Percentiles rank a stretch among this genome's conserved stretches.
Conservation (phyloP, 2,113 vertebrate species). For the Atlantisia rogersi region DNA sequence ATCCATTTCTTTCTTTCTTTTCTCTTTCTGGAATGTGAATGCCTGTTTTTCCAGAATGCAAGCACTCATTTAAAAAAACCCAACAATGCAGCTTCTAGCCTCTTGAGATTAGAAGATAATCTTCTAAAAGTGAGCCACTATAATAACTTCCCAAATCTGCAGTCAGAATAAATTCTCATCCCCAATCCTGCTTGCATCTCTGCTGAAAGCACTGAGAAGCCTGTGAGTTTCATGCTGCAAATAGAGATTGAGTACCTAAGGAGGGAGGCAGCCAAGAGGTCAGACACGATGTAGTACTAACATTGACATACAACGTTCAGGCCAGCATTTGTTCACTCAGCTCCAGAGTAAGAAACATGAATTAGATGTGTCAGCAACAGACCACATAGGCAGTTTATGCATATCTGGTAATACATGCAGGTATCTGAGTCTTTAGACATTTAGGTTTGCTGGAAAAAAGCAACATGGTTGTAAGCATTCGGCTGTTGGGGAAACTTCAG, state of each 20-base stretch:
- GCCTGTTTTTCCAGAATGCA: not conserved
- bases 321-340: not conserved
- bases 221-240: not conserved
- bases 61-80: not conserved
- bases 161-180: not conserved
- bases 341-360: not conserved
- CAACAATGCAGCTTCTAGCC: not conserved
- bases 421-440: not conserved
- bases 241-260: not conserved
- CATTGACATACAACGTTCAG: not conserved
- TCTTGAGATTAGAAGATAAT: slow-evolving; percentile 15
- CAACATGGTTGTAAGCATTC: not conserved
- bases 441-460: not conserved
- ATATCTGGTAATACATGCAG: not conserved
- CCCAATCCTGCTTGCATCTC: not conserved
- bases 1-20: not conserved
- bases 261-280: not conserved
- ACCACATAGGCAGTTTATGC: not conserved
- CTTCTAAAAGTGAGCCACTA: not conserved
- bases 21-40: not conserved
- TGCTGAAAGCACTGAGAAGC: not conserved
- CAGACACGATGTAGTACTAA: not conserved
- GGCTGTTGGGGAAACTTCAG: not conserved
- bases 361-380: not conserved
- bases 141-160: slow-evolving; percentile 10